Percentiles rank a stretch among this genome's conserved stretches.
phyloP scores from a whole-genome alignment of 2,797 vertebrate species.

The Eulemur coronatus region DNA sequence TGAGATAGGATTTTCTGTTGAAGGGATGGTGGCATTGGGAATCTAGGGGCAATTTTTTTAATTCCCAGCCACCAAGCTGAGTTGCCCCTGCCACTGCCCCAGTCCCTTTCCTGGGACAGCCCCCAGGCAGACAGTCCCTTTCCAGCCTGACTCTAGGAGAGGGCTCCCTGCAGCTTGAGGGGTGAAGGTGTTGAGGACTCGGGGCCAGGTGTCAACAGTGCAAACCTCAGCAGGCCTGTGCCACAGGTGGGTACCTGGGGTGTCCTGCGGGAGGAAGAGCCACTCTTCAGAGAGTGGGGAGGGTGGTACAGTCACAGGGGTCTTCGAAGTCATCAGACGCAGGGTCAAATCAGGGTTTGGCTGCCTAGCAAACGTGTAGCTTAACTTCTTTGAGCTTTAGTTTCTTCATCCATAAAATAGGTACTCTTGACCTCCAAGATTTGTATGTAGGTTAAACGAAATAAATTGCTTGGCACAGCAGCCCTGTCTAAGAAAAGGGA shows the following conservation, averaged over 20 bases:
- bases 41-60: not conserved
- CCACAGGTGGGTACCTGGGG: not conserved
- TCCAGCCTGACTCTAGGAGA: not conserved
- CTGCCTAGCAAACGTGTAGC: not conserved
- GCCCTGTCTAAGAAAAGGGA: not conserved
- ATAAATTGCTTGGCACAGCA: not conserved
- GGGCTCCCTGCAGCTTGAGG: not conserved
- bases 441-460: not conserved
- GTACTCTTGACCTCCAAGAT: not conserved
- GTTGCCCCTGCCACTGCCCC: fast-evolving
- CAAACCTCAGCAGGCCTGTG: not conserved
- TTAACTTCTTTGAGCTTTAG: not conserved
- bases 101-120: not conserved
- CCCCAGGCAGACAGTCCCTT: not conserved
- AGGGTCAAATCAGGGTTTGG: not conserved
- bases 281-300: not conserved
- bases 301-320: not conserved
- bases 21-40: not conserved
- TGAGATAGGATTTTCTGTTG: not conserved
- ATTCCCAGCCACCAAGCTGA: not conserved
- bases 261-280: not conserved
- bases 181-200: not conserved
- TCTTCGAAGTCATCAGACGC: not conserved
- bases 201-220: not conserved
- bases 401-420: constrained; percentile 30